These are phyloP conservation scores for Sebastes aleutianus DNA, from an alignment of 2,797 vertebrate species.

Conservation along the genomic window DNA sequence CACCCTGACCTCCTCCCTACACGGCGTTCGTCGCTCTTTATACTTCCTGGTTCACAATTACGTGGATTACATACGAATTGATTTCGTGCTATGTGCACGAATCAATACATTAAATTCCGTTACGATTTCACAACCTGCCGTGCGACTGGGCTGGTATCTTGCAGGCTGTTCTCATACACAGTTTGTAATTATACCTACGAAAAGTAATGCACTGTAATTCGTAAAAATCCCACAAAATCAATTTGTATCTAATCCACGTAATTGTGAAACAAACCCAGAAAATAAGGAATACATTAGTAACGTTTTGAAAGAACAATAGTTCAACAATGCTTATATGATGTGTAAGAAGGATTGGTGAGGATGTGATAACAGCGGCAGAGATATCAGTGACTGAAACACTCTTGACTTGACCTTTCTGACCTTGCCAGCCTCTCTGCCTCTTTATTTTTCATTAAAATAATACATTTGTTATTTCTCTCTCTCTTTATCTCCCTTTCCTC, in stretches of 20 bases:
- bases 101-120: too few species aligned
- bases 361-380: not conserved
- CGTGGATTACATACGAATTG: too few species aligned
- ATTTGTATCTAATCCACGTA: too few species aligned
- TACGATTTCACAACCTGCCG: too few species aligned
- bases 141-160: too few species aligned
- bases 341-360: not conserved
- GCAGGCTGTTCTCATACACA: too few species aligned
- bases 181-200: too few species aligned
- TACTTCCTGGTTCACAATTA: too few species aligned
- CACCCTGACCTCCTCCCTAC: too few species aligned
- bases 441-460: conserved; percentile 17
- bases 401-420: conserved; percentile 25
- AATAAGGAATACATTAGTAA: not conserved
- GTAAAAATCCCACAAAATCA: too few species aligned
- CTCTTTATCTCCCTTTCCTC: conserved; percentile 9
- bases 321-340: not conserved
- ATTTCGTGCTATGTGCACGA: too few species aligned
- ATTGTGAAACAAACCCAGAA: not conserved
- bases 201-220: too few species aligned
- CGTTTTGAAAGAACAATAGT: not conserved
- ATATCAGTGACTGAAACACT: not conserved
- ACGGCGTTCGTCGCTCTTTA: rapidly evolving
- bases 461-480: conserved; percentile 1
- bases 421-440: not conserved